A percentile compares a stretch with the other conserved stretches of the same genome.
These are phyloP conservation scores for Trissolcus basalis DNA, from an alignment of 1,140 invertebrate genomes.

Conservation along the genomic window DNA sequence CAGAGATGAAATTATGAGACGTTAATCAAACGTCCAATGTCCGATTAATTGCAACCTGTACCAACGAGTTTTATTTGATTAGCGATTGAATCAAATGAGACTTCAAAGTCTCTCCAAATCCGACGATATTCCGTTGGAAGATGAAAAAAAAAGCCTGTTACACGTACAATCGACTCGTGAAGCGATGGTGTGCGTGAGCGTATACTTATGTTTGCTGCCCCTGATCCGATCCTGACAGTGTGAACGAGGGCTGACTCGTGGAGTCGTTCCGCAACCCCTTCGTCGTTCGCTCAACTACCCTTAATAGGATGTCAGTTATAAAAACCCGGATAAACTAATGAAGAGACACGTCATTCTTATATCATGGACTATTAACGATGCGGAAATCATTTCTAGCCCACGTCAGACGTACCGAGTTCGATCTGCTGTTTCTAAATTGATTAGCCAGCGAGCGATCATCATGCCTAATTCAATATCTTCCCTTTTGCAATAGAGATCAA, in stretches of 20 bases:
- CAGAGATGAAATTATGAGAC: too few species aligned
- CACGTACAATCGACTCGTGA: constrained; percentile 55
- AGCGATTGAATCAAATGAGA: constrained; percentile 57
- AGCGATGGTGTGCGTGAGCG: constrained; percentile 26
- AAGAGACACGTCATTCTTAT: constrained; percentile 48
- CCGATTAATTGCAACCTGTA: too few species aligned
- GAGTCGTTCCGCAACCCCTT: constrained; percentile 55
- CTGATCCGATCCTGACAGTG: constrained; percentile 30
- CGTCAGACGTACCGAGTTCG: too few species aligned
- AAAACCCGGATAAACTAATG: constrained; percentile 54
- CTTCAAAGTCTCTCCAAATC: constrained; percentile 50
- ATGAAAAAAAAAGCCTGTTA: constrained; percentile 60
- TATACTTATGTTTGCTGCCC: constrained; percentile 40
- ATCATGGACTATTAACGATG: constrained; percentile 30
- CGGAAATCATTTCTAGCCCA: constrained; percentile 15
- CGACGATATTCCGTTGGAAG: constrained; percentile 53
- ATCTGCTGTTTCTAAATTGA: too few species aligned
- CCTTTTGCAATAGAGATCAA: too few species aligned
- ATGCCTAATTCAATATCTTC: too few species aligned
- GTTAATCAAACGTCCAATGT: too few species aligned
- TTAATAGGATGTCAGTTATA: constrained; percentile 58
- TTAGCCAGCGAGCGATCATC: too few species aligned
- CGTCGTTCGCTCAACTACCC: constrained; percentile 49
- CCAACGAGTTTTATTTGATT: constrained; percentile 14
- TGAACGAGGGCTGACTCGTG: constrained; percentile 51